Evolutionary conservation across 2,797 vertebrate genomes (phyloP).

Genomic region (Graptemys geographica): DNA sequence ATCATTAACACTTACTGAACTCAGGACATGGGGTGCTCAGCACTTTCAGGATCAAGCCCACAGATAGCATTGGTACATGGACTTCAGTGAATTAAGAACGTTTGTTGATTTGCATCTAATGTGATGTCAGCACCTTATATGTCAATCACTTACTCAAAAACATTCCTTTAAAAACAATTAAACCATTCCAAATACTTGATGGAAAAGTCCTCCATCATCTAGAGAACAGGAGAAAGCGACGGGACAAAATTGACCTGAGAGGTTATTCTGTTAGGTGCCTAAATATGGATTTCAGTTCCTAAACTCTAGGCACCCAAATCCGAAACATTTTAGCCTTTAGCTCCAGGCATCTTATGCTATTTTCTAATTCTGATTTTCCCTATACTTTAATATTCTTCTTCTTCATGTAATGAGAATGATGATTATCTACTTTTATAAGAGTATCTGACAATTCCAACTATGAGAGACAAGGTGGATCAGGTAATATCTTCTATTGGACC

Average conservation of each 20-base stretch:
- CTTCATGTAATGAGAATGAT: neutral
- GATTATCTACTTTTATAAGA: neutral
- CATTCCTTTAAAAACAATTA: neutral
- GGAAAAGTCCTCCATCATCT: neutral
- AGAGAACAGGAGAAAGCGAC: neutral
- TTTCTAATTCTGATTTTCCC: neutral
- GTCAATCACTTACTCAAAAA: neutral
- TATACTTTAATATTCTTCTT: neutral
- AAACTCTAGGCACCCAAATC: rapidly evolving
- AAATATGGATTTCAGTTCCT: rapidly evolving
- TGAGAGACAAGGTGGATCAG: neutral
- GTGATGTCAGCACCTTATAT: neutral
- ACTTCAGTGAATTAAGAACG: neutral
- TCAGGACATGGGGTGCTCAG: neutral
- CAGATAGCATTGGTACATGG: neutral
- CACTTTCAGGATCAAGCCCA: neutral
- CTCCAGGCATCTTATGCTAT: neutral
- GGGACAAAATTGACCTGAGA: neutral
- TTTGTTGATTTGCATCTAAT: neutral
- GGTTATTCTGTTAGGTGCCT: neutral
- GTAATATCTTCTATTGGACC: neutral
- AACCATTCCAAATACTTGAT: neutral
- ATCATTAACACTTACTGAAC: neutral
- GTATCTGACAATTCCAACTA: neutral
- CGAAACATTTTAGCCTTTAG: neutral